A percentile compares a stretch with the other conserved stretches of the same genome.
Conservation (phyloP, 2,888 invertebrate species). For the Chouioia cunea region DNA sequence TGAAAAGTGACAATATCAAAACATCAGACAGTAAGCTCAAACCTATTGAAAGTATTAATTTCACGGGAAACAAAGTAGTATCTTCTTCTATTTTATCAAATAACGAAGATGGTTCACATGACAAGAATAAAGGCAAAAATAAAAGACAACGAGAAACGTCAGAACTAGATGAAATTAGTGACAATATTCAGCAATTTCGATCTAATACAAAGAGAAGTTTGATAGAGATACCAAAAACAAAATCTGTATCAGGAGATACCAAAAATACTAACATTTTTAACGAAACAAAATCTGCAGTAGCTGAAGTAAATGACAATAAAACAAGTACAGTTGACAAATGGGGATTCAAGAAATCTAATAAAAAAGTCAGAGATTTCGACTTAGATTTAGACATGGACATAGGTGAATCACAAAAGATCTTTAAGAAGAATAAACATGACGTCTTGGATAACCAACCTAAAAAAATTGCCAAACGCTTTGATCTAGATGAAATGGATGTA, state of each 20-base stretch:
- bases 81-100: neutral
- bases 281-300: conserved; percentile 12
- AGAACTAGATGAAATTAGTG: neutral
- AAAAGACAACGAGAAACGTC: conserved; percentile 15
- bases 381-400: no score
- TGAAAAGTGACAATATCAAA: neutral
- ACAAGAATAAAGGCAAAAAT: neutral
- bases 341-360: conserved; percentile 25
- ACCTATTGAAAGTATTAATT: neutral
- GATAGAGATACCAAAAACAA: conserved; percentile 1
- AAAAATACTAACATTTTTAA: conserved; percentile 2
- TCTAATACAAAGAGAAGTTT: neutral
- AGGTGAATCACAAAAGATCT: no score
- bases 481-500: conserved; percentile 32
- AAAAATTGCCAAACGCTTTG: conserved; percentile 21
- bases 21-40: neutral
- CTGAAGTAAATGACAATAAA: conserved; percentile 6
- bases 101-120: neutral
- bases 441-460: neutral
- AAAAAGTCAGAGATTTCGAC: neutral
- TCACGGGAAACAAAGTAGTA: neutral
- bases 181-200: neutral
- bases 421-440: no score
- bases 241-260: neutral
- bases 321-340: conserved; percentile 27